Evolutionary conservation across 2,888 invertebrate species (phyloP), one percentile per base, ranked within the genome.

Genomic region (Lochmaea crataegi): DNA sequence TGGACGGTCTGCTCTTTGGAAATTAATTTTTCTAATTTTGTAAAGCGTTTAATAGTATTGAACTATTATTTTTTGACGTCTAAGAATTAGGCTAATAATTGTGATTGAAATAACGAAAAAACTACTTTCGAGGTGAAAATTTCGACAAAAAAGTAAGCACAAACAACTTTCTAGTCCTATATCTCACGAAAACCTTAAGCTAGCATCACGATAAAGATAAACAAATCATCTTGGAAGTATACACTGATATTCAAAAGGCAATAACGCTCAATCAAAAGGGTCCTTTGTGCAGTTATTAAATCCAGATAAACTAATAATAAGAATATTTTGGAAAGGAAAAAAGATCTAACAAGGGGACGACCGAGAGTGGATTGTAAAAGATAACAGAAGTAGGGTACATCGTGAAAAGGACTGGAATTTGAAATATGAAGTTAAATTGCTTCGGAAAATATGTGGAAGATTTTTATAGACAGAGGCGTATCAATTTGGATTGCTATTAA

Each of bases 231-330:
- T 14, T n/a, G 22, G 22, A 22, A 16, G 65, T n/a, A 22, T 51
- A 32, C 16, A 11, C 26, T 14, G 22, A 7, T 66, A 53, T 53
- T 32, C 26, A 22, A 14, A 66, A 66, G 22, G 38, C 67, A 72
- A 67, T 63, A 67, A 18, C 45, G 72, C 57, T 53, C 53, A 67
- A 72, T 72, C 72, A 64, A 38, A 64, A 38, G 63, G 67, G 60
- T 22, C 67, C 61, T 73, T 70, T 73, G 73, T 67, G 64, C 64
- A 69, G 76, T 78, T 79, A 79, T 80, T 80, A 79, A 80, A 79
- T 80, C 76, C 75, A 74, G 75, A 75, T 78, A 78, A 80, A 77
- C 79, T 76, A 76, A 79, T 76, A 76, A 79, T 78, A 76, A 79
- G 76, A 72, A 77, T 76, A 76, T 76, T 72, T 72, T 63, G 57